Percentiles rank a stretch among this genome's conserved stretches.
Evolutionary conservation across 2,888 invertebrate species (phyloP).

Genomic region (Eueremaeus valkanovi): DNA sequence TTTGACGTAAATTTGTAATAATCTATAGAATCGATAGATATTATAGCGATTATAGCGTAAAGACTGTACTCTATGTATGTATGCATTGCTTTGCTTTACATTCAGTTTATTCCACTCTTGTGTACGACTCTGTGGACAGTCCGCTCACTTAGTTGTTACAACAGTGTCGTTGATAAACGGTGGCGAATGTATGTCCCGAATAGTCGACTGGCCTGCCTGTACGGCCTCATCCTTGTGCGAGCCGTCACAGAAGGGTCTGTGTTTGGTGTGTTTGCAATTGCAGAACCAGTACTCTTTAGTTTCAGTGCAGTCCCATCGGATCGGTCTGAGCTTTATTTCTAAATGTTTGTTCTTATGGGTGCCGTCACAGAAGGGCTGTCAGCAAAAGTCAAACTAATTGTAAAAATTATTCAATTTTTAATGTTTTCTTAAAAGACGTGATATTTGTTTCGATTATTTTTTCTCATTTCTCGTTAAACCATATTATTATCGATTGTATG

Average conservation of each 20-base stretch:
- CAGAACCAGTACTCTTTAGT: conserved; percentile 94
- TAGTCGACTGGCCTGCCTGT: conserved; percentile 33
- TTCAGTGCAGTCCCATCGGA: conserved; percentile 76
- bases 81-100: too few relatives aligned
- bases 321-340: conserved; percentile 71
- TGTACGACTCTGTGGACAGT: background rate
- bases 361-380: conserved; percentile 87
- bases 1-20: background rate
- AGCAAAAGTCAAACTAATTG: background rate
- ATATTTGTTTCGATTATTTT: background rate
- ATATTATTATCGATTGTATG: too few relatives aligned
- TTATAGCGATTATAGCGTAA: too few relatives aligned
- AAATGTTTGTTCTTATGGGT: conserved; percentile 73
- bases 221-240: conserved; percentile 60
- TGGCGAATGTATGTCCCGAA: conserved; percentile 39
- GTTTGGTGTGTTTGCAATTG: conserved; percentile 91
- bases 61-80: too few relatives aligned
- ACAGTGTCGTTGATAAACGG: conserved; percentile 23
- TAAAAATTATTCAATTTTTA: background rate
- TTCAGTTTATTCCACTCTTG: background rate
- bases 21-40: conserved; percentile 1
- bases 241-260: conserved; percentile 95
- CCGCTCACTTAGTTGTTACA: conserved; percentile 8
- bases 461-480: background rate
- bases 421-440: background rate